A percentile compares a stretch with the other conserved stretches of the same genome.
phyloP scores from a whole-genome alignment of 2,113 vertebrate genomes.

The Platanista minor region DNA sequence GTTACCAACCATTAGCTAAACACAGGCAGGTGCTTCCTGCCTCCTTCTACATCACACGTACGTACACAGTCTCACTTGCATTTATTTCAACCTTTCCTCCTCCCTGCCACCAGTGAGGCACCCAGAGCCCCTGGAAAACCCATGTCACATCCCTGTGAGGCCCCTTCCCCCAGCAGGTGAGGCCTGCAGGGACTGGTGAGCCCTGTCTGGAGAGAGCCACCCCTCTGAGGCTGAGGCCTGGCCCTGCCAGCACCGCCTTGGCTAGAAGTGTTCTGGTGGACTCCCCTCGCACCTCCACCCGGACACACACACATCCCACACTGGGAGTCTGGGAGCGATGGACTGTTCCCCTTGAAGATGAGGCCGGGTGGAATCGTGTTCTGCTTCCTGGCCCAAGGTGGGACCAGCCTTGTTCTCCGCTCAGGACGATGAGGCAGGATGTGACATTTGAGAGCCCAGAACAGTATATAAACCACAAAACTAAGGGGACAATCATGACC shows the following conservation, averaged over 20 bases:
- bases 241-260: background rate
- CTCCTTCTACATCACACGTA: fast-evolving
- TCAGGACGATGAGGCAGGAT: background rate
- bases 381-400: background rate
- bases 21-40: background rate
- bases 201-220: background rate
- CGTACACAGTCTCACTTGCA: background rate
- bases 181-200: background rate
- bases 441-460: background rate
- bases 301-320: too few species aligned
- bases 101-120: background rate
- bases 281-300: fast-evolving
- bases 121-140: background rate
- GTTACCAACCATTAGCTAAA: background rate
- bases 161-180: background rate
- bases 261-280: background rate
- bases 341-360: background rate
- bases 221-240: background rate
- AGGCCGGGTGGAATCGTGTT: fast-evolving
- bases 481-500: background rate
- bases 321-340: background rate
- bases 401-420: background rate
- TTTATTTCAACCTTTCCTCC: background rate
- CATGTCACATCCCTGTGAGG: background rate
- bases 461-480: background rate